phyloP scores from a whole-genome alignment of 2,113 vertebrate genomes.

The Neofelis nebulosa region DNA sequence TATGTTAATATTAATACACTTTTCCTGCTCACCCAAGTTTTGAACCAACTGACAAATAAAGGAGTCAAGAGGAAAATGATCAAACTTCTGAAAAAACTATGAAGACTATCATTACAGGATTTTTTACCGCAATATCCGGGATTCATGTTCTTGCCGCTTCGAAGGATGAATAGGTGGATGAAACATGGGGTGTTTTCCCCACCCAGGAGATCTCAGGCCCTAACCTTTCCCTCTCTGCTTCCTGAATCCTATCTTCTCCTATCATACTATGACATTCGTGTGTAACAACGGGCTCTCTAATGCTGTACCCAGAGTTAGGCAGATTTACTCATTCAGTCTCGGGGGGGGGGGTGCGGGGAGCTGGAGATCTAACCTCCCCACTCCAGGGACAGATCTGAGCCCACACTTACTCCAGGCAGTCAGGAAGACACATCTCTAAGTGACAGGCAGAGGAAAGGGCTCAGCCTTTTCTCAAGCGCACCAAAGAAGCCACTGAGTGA shows the following conservation, averaged over 20 bases:
- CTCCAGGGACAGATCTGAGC: background rate
- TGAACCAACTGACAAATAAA: background rate
- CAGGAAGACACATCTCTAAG: background rate
- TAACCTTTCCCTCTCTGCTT: too few relatives aligned
- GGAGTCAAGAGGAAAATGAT: background rate
- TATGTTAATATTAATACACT: background rate
- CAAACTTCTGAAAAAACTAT: background rate
- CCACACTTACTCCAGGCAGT: background rate
- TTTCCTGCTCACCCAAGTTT: background rate
- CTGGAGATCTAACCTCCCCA: background rate
- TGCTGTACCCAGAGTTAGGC: background rate
- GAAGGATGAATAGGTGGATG: too few relatives aligned
- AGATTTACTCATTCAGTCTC: background rate
- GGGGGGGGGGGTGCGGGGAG: background rate
- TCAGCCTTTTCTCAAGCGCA: background rate
- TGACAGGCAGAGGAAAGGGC: background rate
- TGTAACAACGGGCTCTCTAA: background rate
- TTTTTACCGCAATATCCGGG: too few relatives aligned
- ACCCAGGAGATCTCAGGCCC: too few relatives aligned
- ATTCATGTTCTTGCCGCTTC: too few relatives aligned
- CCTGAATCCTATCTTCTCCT: too few relatives aligned
- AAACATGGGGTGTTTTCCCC: too few relatives aligned
- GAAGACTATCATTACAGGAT: background rate
- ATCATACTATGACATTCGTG: background rate
- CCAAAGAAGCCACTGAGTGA: background rate